Evolutionary conservation across 2,888 invertebrate genomes (phyloP).

Genomic region (Spilarctia lutea): DNA sequence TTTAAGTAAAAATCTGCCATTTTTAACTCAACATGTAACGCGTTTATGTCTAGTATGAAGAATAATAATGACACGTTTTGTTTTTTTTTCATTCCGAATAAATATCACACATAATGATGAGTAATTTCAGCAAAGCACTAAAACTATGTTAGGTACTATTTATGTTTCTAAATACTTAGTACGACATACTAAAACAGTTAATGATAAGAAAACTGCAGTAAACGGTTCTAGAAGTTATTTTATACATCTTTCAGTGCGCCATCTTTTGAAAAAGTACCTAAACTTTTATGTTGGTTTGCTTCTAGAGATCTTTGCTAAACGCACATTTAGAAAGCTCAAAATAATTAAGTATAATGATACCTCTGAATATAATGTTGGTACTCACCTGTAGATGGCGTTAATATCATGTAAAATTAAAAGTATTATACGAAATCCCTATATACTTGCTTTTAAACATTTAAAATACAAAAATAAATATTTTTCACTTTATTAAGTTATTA

Average conservation of each 20-base stretch:
- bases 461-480: background rate
- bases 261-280: slow-evolving; percentile 2
- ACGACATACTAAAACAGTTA: background rate
- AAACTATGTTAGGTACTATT: no score
- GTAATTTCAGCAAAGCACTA: background rate
- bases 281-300: background rate
- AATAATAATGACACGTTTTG: background rate
- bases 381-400: background rate
- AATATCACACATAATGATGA: background rate
- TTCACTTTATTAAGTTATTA: background rate
- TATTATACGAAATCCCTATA: background rate
- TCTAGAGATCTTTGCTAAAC: background rate
- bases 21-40: no score
- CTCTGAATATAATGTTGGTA: background rate
- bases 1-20: no score
- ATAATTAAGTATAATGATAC: background rate
- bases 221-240: background rate
- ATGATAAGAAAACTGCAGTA: background rate
- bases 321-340: background rate
- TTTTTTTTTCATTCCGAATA: background rate
- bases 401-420: background rate
- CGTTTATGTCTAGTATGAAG: slow-evolving; percentile 60
- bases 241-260: background rate
- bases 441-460: background rate
- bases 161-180: background rate